Percentiles rank a stretch among this genome's conserved stretches.
These are phyloP conservation scores for Amphiprion percula DNA, from an alignment of 2,113 vertebrate genomes.

Conservation along the genomic window DNA sequence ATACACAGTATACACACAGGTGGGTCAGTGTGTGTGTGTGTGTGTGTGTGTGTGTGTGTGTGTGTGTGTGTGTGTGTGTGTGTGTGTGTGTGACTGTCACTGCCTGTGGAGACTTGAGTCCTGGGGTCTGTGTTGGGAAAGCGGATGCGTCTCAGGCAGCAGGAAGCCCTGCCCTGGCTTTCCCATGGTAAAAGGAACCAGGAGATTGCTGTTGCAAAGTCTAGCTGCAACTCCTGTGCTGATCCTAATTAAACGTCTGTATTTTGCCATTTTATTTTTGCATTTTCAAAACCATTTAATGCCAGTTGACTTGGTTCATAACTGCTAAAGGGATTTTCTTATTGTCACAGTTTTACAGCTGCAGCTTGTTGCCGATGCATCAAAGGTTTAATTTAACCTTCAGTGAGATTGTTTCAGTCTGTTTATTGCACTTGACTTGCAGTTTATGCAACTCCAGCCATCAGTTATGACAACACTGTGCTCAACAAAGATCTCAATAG, in stretches of 20 bases:
- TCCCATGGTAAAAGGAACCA: slow-evolving; percentile 77
- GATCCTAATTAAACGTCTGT: slow-evolving; percentile 26
- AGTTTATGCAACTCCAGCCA: too few relatives aligned
- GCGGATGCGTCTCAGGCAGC: slow-evolving; percentile 80
- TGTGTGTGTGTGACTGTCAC: slow-evolving; percentile 30
- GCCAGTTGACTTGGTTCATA: slow-evolving; percentile 7
- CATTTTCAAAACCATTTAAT: slow-evolving; percentile 1
- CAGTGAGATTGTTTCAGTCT: too few relatives aligned
- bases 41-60: slow-evolving; percentile 2
- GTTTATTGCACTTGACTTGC: too few relatives aligned
- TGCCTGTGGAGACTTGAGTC: slow-evolving; percentile 65
- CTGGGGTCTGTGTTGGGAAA: slow-evolving; percentile 78
- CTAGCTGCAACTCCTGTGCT: slow-evolving; percentile 21
- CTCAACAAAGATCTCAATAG: too few relatives aligned
- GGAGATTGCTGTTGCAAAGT: slow-evolving; percentile 48
- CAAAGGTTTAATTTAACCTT: too few relatives aligned
- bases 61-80: slow-evolving; percentile 11
- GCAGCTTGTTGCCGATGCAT: background rate
- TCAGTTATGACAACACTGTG: too few relatives aligned
- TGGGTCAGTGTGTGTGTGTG: slow-evolving; percentile 14
- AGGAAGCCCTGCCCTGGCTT: slow-evolving; percentile 84
- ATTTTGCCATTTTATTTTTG: background rate
- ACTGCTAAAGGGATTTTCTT: background rate
- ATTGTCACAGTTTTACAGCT: background rate
- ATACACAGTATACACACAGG: slow-evolving; percentile 6